Evolutionary conservation across 2,888 invertebrate genomes (phyloP).

Genomic region (Abrostola triplasia): DNA sequence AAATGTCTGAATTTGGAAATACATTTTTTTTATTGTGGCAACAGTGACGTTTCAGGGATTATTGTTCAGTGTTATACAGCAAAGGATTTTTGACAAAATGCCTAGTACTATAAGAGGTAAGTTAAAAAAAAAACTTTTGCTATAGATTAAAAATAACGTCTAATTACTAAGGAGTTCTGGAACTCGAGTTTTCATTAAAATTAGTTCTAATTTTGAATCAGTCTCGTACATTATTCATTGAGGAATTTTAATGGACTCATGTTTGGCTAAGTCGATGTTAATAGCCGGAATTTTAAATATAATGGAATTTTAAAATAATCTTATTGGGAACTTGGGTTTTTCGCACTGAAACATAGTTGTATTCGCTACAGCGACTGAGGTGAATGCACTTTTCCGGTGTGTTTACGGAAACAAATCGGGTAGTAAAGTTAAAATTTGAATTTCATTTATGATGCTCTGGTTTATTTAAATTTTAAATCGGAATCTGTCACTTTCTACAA

Average conservation of each 20-base stretch:
- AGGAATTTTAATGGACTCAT: constrained; percentile 35
- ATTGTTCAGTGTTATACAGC: constrained; percentile 58
- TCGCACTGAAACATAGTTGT: constrained; percentile 13
- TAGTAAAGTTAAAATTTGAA: constrained; percentile 68
- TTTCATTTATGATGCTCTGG: constrained; percentile 62
- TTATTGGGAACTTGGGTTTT: constrained; percentile 10
- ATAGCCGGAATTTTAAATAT: neutral
- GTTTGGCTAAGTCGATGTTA: constrained; percentile 11
- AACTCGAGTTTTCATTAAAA: constrained; percentile 22
- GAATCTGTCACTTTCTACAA: constrained; percentile 64
- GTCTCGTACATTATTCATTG: constrained; percentile 7
- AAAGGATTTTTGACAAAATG: constrained; percentile 82
- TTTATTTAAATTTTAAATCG: constrained; percentile 67
- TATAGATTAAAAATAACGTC: constrained; percentile 17
- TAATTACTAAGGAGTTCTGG: constrained; percentile 7
- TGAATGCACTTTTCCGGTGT: constrained; percentile 69
- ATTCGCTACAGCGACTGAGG: constrained; percentile 53
- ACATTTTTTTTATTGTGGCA: constrained; percentile 55
- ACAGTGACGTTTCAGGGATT: constrained; percentile 64
- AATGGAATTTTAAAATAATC: constrained; percentile 20
- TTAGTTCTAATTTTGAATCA: constrained; percentile 31
- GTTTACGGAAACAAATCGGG: constrained; percentile 71
- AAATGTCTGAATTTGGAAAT: constrained; percentile 76
- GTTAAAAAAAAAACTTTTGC: constrained; percentile 49
- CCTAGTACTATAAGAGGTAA: constrained; percentile 87